phyloP scores from a whole-genome alignment of 2,797 vertebrate genomes.

The Acanthurus lineatus region DNA sequence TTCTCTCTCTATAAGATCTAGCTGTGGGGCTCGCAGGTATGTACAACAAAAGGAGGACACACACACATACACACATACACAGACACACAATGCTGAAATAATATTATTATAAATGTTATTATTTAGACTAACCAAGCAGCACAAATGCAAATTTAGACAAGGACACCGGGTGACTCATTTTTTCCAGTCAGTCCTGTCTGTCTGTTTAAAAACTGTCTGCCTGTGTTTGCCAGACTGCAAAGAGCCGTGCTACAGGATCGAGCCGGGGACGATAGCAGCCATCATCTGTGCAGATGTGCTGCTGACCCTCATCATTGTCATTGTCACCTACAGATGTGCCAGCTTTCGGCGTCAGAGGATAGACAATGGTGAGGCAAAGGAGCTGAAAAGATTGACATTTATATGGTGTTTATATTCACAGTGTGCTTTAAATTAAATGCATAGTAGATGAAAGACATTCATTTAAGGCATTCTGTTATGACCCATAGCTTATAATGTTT shows the following conservation, averaged over 20 bases:
- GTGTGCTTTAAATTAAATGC: neutral
- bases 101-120: neutral
- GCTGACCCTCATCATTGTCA: constrained; percentile 82
- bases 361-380: constrained; percentile 67
- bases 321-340: constrained; percentile 79
- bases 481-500: neutral
- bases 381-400: neutral
- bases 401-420: neutral
- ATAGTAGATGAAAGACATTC: neutral
- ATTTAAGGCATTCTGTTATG: too few species aligned
- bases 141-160: neutral
- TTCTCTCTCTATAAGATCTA: constrained; percentile 51
- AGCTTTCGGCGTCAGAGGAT: constrained; percentile 63
- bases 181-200: constrained; percentile 46
- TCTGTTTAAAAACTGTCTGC: constrained; percentile 24
- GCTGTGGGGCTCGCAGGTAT: constrained; percentile 45
- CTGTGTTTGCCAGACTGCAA: constrained; percentile 54
- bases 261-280: constrained; percentile 73
- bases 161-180: constrained; percentile 8
- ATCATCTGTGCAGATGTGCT: constrained; percentile 79
- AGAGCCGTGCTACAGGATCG: constrained; percentile 79
- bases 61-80: neutral
- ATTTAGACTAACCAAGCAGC: neutral
- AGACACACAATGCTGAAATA: neutral
- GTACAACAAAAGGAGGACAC: neutral